Conservation (phyloP, 2,797 vertebrate species). For the Sebastes variabilis region DNA sequence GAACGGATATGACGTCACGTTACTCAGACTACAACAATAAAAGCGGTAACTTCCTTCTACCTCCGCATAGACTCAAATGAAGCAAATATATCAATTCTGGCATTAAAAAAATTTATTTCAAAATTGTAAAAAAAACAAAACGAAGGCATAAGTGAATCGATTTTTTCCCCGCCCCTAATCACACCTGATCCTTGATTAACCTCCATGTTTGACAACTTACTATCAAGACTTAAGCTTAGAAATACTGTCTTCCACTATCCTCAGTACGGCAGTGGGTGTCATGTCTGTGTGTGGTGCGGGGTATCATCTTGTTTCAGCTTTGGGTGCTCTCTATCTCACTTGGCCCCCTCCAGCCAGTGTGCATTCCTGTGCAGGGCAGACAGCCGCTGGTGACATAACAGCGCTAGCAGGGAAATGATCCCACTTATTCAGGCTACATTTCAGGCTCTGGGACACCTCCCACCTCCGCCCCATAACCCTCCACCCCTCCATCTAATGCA, state of each 20-base stretch:
- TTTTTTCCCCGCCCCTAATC: too few relatives aligned
- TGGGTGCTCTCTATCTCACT: slow-evolving; percentile 35
- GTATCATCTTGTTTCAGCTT: slow-evolving; percentile 42
- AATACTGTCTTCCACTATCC: not conserved
- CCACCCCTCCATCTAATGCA: not conserved
- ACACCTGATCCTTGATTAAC: not conserved
- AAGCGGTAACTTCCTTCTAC: too few relatives aligned
- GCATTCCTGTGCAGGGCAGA: slow-evolving; percentile 61
- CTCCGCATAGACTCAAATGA: too few relatives aligned
- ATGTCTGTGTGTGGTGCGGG: not conserved
- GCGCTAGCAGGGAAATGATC: slow-evolving; percentile 35
- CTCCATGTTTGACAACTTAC: not conserved
- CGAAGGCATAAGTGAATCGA: too few relatives aligned
- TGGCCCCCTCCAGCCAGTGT: slow-evolving; percentile 25
- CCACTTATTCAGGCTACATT: slow-evolving; percentile 34
- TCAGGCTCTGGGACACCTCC: slow-evolving; percentile 29
- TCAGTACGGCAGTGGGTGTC: not conserved
- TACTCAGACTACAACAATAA: too few relatives aligned
- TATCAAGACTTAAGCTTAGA: not conserved
- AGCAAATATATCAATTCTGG: too few relatives aligned
- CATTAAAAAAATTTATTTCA: too few relatives aligned
- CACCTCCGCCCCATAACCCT: not conserved
- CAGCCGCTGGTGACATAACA: slow-evolving; percentile 76
- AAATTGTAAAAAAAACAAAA: too few relatives aligned
- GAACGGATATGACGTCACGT: too few relatives aligned